Evolutionary conservation across 2,113 vertebrate species (phyloP).

Genomic region (Sisor rabdophorus): DNA sequence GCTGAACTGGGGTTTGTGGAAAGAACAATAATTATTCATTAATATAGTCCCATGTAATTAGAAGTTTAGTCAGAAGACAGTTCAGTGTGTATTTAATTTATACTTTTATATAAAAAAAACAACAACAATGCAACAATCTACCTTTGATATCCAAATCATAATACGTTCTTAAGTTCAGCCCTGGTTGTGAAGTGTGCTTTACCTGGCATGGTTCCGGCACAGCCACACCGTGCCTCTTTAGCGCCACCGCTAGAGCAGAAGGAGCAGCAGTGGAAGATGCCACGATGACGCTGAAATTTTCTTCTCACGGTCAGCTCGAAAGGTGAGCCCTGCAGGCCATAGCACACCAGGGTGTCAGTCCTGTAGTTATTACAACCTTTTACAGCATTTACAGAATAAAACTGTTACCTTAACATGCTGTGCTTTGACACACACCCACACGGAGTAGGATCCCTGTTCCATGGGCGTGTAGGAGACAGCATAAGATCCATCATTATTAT

Average conservation of each 20-base stretch:
- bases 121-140: too few relatives aligned
- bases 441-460: conserved; percentile 72
- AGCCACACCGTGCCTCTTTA: conserved; percentile 83
- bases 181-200: neutral
- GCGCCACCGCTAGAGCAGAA: conserved; percentile 91
- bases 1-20: too few relatives aligned
- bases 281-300: conserved; percentile 71
- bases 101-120: too few relatives aligned
- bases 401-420: conserved; percentile 81
- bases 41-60: too few relatives aligned
- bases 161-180: neutral
- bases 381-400: neutral
- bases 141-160: too few relatives aligned
- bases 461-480: conserved; percentile 75
- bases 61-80: too few relatives aligned
- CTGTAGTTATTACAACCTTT: neutral
- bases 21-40: too few relatives aligned
- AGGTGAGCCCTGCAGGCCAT: conserved; percentile 77
- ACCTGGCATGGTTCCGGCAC: conserved; percentile 91
- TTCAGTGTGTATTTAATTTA: too few relatives aligned
- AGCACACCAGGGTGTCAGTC: neutral
- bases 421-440: conserved; percentile 78
- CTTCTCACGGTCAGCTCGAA: conserved; percentile 76
- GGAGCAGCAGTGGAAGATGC: conserved; percentile 87
- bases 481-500: conserved; percentile 83